Evolutionary conservation across 2,888 invertebrate genomes (phyloP).

Genomic region (Eupithecia inturbata): DNA sequence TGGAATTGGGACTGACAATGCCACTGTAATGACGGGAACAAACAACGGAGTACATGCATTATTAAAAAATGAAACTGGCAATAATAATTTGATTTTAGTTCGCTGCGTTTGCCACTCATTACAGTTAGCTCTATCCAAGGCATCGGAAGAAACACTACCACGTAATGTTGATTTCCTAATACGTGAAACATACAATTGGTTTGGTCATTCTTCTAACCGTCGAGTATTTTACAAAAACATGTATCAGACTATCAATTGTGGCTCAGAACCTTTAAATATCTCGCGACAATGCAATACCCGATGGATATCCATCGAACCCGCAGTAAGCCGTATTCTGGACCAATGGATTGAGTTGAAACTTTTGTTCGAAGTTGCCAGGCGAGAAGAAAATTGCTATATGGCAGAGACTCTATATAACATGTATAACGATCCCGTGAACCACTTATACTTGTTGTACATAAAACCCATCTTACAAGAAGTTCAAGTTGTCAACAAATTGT

Average conservation of each 20-base stretch:
- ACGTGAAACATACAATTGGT: slow-evolving; percentile 17
- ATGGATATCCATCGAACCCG: slow-evolving; percentile 14
- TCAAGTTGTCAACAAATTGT: not conserved
- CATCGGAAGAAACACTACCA: slow-evolving; percentile 27
- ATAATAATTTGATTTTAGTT: not conserved
- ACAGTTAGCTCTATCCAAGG: slow-evolving; percentile 26
- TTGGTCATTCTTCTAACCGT: slow-evolving; percentile 12
- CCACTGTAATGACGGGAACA: slow-evolving; percentile 51
- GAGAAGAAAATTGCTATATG: not conserved
- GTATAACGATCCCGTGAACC: not conserved
- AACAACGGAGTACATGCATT: slow-evolving; percentile 49
- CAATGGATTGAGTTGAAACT: slow-evolving; percentile 5
- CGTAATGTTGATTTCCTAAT: slow-evolving; percentile 26
- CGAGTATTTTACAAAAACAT: not conserved
- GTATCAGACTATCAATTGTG: slow-evolving; percentile 5
- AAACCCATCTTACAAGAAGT: not conserved
- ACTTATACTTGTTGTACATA: not conserved
- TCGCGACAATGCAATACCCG: not conserved
- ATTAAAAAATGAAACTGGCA: slow-evolving; percentile 37
- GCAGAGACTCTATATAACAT: not conserved
- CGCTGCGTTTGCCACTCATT: too few relatives aligned
- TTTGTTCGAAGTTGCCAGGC: not conserved
- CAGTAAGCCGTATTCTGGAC: not conserved
- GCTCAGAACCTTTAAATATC: not conserved
- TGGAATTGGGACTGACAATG: slow-evolving; percentile 54